Evolutionary conservation across 2,797 vertebrate species (phyloP).

Genomic region (Poeciliopsis gracilis): DNA sequence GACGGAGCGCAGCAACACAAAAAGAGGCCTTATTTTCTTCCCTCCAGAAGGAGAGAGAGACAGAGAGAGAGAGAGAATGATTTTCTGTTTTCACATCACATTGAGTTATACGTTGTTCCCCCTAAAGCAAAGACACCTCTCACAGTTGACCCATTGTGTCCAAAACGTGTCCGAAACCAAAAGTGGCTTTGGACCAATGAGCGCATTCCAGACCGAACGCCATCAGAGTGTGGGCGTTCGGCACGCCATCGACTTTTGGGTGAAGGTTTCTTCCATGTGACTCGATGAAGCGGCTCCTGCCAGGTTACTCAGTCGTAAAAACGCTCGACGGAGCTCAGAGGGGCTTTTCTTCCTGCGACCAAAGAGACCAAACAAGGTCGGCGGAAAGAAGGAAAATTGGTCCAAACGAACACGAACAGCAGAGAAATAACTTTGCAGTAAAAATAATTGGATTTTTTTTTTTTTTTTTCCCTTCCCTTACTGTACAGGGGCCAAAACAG

Average conservation of each 20-base stretch:
- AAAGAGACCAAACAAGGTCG: conserved; percentile 47
- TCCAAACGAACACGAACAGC: neutral
- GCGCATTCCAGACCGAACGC: conserved; percentile 62
- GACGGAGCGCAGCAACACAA: conserved; percentile 19
- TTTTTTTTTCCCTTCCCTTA: neutral
- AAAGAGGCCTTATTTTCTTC: conserved; percentile 49
- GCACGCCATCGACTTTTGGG: conserved; percentile 53
- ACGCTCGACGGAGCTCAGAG: conserved; percentile 26
- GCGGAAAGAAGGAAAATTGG: neutral
- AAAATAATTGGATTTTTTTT: conserved; percentile 11
- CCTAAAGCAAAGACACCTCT: conserved; percentile 66
- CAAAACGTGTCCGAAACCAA: conserved; percentile 61
- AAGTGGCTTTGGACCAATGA: conserved; percentile 59
- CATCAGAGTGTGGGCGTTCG: conserved; percentile 38
- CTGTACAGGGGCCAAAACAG: conserved; percentile 51
- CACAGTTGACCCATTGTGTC: conserved; percentile 73
- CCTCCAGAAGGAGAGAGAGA: conserved; percentile 51
- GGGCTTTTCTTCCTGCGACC: conserved; percentile 42
- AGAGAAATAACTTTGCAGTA: conserved; percentile 8
- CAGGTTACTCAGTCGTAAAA: conserved; percentile 45
- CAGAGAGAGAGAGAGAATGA: conserved; percentile 24
- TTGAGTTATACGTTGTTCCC: conserved; percentile 41
- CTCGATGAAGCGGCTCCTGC: conserved; percentile 20
- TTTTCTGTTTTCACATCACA: conserved; percentile 37
- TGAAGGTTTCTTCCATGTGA: conserved; percentile 35